phyloP scores from a whole-genome alignment of 92 coral and sea anemone species.

The Epizoanthus illoricatus region DNA sequence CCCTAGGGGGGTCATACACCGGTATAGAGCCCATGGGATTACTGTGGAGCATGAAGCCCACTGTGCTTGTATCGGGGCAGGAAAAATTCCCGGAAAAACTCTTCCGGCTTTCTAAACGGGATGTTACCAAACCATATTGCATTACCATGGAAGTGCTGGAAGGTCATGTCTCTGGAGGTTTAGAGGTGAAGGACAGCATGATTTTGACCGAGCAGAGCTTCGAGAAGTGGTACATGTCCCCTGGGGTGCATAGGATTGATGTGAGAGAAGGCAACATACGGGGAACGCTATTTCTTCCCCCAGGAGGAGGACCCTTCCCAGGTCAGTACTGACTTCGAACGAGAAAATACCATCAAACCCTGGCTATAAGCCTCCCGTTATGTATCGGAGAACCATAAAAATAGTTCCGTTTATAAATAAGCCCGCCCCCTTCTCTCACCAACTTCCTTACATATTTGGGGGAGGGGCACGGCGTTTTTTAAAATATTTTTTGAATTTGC shows the following conservation, averaged over 20 bases:
- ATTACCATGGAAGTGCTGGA: slow-evolving; percentile 55
- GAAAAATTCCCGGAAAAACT: slow-evolving; percentile 48
- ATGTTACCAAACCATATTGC: slow-evolving; percentile 66
- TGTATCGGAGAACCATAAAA: too few relatives aligned
- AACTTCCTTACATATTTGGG: too few relatives aligned
- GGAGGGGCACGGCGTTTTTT: too few relatives aligned
- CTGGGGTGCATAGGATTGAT: slow-evolving; percentile 48
- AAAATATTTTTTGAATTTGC: too few relatives aligned
- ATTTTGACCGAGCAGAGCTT: slow-evolving; percentile 23
- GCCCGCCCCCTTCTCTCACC: too few relatives aligned
- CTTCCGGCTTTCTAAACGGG: slow-evolving; percentile 58
- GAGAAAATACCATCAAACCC: neutral
- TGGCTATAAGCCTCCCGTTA: neutral
- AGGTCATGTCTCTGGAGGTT: slow-evolving; percentile 41
- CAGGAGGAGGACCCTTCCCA: slow-evolving; percentile 54
- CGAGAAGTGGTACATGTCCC: slow-evolving; percentile 54
- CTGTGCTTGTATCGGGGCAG: slow-evolving; percentile 39
- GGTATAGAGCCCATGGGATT: slow-evolving; percentile 76
- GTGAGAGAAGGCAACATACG: slow-evolving; percentile 52
- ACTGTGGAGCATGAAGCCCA: slow-evolving; percentile 62
- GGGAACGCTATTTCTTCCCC: slow-evolving; percentile 51
- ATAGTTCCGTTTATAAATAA: too few relatives aligned
- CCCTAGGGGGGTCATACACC: slow-evolving; percentile 60
- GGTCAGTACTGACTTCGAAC: slow-evolving; percentile 10
- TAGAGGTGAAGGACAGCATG: neutral